phyloP scores from a whole-genome alignment of 2,113 vertebrate species.

The Heloderma charlesbogerti region DNA sequence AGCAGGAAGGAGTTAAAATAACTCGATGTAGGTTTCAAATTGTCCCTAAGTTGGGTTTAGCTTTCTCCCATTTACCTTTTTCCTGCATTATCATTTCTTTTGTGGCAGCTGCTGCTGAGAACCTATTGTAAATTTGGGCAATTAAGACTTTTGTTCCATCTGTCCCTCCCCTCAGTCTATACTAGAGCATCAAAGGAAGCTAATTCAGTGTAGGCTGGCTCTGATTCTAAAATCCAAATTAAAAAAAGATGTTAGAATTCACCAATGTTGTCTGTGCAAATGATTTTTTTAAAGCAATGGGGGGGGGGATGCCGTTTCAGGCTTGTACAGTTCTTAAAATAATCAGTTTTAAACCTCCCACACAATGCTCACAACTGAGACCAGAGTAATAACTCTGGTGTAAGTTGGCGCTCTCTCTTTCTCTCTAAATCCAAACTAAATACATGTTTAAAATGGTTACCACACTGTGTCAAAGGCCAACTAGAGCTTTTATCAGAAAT shows the following conservation, averaged over 20 bases:
- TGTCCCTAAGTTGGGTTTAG: slow-evolving; percentile 74
- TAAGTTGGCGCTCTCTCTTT: slow-evolving; percentile 56
- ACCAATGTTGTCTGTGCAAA: slow-evolving; percentile 63
- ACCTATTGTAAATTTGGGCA: slow-evolving; percentile 82
- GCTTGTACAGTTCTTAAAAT: slow-evolving; percentile 78
- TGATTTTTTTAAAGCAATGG: slow-evolving; percentile 62
- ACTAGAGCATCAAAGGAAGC: slow-evolving; percentile 81
- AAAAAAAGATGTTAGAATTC: slow-evolving; percentile 74
- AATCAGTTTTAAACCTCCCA: slow-evolving; percentile 77
- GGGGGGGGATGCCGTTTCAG: slow-evolving; percentile 70
- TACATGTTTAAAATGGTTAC: too few species aligned
- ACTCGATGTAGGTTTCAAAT: slow-evolving; percentile 67
- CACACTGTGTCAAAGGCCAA: slow-evolving; percentile 66
- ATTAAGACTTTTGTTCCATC: slow-evolving; percentile 81
- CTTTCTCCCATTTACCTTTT: slow-evolving; percentile 79
- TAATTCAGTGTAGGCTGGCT: slow-evolving; percentile 70
- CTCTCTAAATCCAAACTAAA: slow-evolving; percentile 74
- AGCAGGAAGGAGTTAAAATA: slow-evolving; percentile 70
- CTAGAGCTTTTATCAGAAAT: slow-evolving; percentile 55
- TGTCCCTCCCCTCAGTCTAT: slow-evolving; percentile 76
- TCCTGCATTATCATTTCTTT: slow-evolving; percentile 82
- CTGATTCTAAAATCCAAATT: slow-evolving; percentile 72
- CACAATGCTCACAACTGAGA: slow-evolving; percentile 69
- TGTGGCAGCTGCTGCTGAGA: slow-evolving; percentile 78
- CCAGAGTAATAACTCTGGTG: slow-evolving; percentile 65